Conservation (phyloP, 2,113 vertebrate species). For the Parus major region DNA sequence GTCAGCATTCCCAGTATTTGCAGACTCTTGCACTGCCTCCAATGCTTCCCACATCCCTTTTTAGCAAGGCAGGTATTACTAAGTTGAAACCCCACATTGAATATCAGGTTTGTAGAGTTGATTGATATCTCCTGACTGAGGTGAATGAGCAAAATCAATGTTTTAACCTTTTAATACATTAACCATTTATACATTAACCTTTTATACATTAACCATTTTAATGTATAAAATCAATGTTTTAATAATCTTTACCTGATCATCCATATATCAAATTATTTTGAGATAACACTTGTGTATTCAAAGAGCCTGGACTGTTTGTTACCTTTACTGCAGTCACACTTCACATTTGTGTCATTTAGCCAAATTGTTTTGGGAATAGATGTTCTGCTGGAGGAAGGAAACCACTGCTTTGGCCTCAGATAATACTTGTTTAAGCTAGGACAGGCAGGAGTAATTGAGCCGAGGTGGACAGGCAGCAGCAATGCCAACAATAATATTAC, state of each 20-base stretch:
- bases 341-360: neutral
- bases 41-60: neutral
- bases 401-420: neutral
- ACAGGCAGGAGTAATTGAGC: neutral
- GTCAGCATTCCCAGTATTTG: neutral
- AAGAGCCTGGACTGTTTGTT: neutral
- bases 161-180: too few species aligned
- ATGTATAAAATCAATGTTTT: neutral
- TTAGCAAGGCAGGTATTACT: neutral
- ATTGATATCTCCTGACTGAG: neutral
- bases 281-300: neutral
- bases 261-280: neutral
- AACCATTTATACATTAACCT: too few species aligned
- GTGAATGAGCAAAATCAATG: neutral
- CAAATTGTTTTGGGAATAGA: neutral
- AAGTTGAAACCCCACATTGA: neutral
- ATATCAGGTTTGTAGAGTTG: neutral
- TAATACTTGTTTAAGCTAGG: neutral
- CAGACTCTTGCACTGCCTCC: neutral
- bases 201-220: too few species aligned
- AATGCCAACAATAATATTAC: constrained; percentile 70
- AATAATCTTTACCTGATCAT: neutral
- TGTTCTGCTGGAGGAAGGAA: constrained; percentile 63
- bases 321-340: neutral
- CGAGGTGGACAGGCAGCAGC: neutral